Evolutionary conservation across 2,888 invertebrate genomes (phyloP), one percentile per base, ranked within the genome.

Genomic region (Marasmarcha lunaedactyla): DNA sequence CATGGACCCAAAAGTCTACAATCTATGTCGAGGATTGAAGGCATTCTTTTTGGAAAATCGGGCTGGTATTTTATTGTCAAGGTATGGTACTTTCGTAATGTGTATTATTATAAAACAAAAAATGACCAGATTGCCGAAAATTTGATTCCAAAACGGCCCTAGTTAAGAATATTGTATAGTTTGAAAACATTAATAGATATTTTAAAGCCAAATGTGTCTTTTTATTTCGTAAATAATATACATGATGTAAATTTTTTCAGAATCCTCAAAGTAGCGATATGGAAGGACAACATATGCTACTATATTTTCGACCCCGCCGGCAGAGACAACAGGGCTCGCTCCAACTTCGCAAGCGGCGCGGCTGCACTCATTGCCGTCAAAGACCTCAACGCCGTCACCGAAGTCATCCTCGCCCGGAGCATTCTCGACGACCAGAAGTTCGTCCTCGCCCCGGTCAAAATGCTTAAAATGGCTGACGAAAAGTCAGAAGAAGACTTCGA

Each of bases 251-350:
- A 20, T 47, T 14, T 20, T 48, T 49, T 37, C 47, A 81, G 83
- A 53, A 66, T 78, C 1, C 45, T 83, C 6, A 85, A 84, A 57
- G 55, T 87, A 10, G 77, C 83, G 0, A 79, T 88, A 47, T 87
- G 87, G 89, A 88, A 85, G 46, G 86, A 85, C 48, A 84, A 71
- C 36, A 73, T 86, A 36, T 78, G 85, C 44, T 89, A 71, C 55
- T 88, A 87, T 44, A 79, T 90, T 47, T 90, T 89, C 51, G 90
- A 90, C 58, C 86, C 88, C 1, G 86, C 77, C 12, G 85, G 87
- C 1, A 69, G 88, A 49, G 85, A 85, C 36, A 69, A 79, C 1
- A 77, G 81, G 48, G 76, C 86, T 1, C 84, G 67, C 46, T 72
- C 84, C 1, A 84, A 85, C 46, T 79, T 65, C 25, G 53, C 70